Conservation (phyloP, 2,113 vertebrate species). For the Melanostigma gelatinosum region DNA sequence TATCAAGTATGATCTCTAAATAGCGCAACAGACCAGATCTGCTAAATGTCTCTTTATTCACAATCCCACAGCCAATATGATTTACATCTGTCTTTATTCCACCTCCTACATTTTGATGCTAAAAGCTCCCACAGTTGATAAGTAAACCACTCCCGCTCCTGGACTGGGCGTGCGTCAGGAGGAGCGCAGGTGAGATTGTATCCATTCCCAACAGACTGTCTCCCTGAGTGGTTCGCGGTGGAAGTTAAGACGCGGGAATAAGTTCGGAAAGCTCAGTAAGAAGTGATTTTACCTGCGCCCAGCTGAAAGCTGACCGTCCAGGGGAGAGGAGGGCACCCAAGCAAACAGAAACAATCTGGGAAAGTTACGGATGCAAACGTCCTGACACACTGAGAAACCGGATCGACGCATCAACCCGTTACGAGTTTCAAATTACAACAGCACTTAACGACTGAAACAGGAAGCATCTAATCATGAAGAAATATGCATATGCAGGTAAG, state of each 20-base stretch:
- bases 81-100: not conserved
- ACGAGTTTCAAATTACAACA: not conserved
- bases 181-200: slow-evolving; percentile 74
- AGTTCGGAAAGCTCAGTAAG: not conserved
- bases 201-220: slow-evolving; percentile 46
- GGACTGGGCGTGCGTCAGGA: slow-evolving; percentile 71
- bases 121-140: not conserved
- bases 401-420: slow-evolving; percentile 7
- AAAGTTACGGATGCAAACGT: slow-evolving; percentile 44
- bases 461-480: slow-evolving; percentile 68
- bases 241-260: slow-evolving; percentile 11
- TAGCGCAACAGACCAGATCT: not conserved
- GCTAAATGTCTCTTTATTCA: not conserved
- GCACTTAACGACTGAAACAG: not conserved
- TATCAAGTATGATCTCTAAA: not conserved
- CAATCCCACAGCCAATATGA: not conserved
- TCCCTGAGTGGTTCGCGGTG: slow-evolving; percentile 30
- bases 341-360: slow-evolving; percentile 1
- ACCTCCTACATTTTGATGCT: slow-evolving; percentile 16
- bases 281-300: slow-evolving; percentile 3
- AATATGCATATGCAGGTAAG: slow-evolving; percentile 72
- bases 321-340: not conserved
- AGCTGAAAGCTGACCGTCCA: slow-evolving; percentile 30
- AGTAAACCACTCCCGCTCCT: slow-evolving; percentile 72
- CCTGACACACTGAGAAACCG: slow-evolving; percentile 28